Base-by-base conservation (phyloP, 2,797 vertebrate species). In the Microctenopoma lineatum region DNA sequence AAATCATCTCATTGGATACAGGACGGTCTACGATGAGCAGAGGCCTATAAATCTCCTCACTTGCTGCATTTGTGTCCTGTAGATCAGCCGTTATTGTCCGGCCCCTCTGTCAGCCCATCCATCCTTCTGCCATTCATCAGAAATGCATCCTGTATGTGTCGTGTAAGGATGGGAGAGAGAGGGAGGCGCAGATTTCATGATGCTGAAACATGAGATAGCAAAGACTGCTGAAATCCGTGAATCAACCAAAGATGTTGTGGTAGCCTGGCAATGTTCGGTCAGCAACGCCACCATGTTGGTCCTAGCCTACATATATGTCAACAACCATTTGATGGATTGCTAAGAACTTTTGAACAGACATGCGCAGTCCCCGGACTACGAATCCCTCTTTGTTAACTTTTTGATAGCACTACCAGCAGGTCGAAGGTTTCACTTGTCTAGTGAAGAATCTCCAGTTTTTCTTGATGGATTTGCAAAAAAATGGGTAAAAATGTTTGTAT, bases 81-180 rank as follows among this genome's bases (percentile, higher is more conserved):
- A 97, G 95, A 97, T 98, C 97, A 97, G 95, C 94, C 95, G 94
- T 97, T 97, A 97, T 97, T 96, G 96, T 97, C 95, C 94, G 90
- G 95, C 94, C 93, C 93, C 94, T 94, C 96, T 96, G 96, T 96
- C 97, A 96, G 96, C 95, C 95, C 96, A 97, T 98, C 95, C 95
- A 95, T 97, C 96, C 94, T 96, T 95, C 93, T 92, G 91, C 94
- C 96, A 97, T 98, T 96, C 95, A 96, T 98, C 96, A 98, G 93
- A 95, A 96, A 93, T 93, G 90, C 92, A 92, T 95, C 90, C 88
- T 92, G 94, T 94, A 90, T 87, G 76, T 90, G 84, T 70, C 87
- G 58, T 48, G 67, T 65, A 72, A 48, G 83, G 73, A 59, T 68
- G 75, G 51, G 59, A 44, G 56, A 63, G 54, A 63, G 41, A 15